Base-by-base conservation (phyloP, 2,797 vertebrate genomes). In the Eulemur rubriventer region DNA sequence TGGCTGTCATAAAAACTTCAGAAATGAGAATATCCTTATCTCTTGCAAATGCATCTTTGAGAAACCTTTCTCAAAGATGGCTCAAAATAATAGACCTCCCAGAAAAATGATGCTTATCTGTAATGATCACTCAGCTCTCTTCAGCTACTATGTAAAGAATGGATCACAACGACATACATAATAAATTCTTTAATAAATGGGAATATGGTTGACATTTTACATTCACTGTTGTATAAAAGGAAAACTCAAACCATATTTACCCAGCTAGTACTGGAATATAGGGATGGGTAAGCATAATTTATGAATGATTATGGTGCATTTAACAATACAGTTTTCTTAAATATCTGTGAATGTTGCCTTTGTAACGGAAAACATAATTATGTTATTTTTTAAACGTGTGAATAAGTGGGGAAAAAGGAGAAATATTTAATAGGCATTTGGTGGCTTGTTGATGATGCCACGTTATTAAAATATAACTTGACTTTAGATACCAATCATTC, bases 401-500 rank as follows among this genome's bases (percentile, higher is more conserved):
- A 52, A 33, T 89, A 92, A 88, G 13, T 63, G 3, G 30, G 9
- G 6, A 52, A 30, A 61, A 65, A 52, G 5, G 17, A 81, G 28
- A 46, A 80, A 83, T 12, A 90, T 86, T 92, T 86, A 57, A 89
- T 48, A 93, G 93, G 52, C 7, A 75, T 20, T 75, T 76, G 7
- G 46, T 78, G 46, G 65, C 59, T 92, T 81, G 61, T 55, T 78
- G 59, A 59, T 95, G 91, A 69, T 93, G 84, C 9, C 59, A 35
- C n/a, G 28, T 94, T 67, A 87, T 82, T 91, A 91, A 95, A 94
- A 80, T 83, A 38, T 86, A 82, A 72, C 57, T 92, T 88, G 70
- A 91, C 65, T 93, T 97, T 65, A 86, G 85, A 84, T 86, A 91
- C 16, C 69, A 83, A 90, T 75, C 33, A 92, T 81, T 73, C 28